Base-by-base conservation (phyloP, 2,888 invertebrate species). In the Nasonia oneida region DNA sequence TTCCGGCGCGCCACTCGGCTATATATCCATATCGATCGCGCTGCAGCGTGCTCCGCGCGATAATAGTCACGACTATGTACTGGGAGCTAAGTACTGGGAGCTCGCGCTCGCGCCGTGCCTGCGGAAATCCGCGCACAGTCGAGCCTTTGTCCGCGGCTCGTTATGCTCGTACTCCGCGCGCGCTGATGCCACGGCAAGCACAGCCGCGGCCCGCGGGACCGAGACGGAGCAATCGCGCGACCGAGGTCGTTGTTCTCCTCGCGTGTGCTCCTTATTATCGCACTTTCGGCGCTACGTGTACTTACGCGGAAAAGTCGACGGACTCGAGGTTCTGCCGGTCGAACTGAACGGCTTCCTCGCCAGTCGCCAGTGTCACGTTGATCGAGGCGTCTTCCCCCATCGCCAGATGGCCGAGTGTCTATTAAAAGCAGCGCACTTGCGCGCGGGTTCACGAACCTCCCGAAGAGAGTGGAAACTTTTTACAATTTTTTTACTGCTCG, bases 381-480 rank as follows among this genome's bases (percentile, higher is more conserved):
- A 42, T 42, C 8, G 10, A 42, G 10, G 42, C 1, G 42, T 42
- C 42, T 39, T 78, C 67, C 42, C 18, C 47, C 29, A 12, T 39
- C 6, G n/a, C 53, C 57, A 57, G 57, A 23, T 57, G 79, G 70
- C 53, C 42, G 12, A 15, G 10, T 33, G n/a, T 37, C 71, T 80
- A 29, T 29, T 29, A 53, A 79, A 79, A 70, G 70, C 33, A 70
- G 70, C 50, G 1, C 4, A n/a, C 47, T 47, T 12, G 47, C 53
- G 47, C 53, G 23, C 64, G 18, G 70, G 70, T 33, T 70, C 79
- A 50, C 50, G 70, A 50, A 79, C 79, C 79, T 70, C 50, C 6
- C 33, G 18, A 53, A 75, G 29, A 33, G n/a, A 47, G 10, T 47
- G 53, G 53, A 53, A 5, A 42, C 0, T 75, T 74, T 53, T 75